Percentiles rank a stretch among this genome's conserved stretches.
These are phyloP conservation scores for Alectoris magna DNA, from an alignment of 2,797 vertebrate genomes.

Conservation along the genomic window DNA sequence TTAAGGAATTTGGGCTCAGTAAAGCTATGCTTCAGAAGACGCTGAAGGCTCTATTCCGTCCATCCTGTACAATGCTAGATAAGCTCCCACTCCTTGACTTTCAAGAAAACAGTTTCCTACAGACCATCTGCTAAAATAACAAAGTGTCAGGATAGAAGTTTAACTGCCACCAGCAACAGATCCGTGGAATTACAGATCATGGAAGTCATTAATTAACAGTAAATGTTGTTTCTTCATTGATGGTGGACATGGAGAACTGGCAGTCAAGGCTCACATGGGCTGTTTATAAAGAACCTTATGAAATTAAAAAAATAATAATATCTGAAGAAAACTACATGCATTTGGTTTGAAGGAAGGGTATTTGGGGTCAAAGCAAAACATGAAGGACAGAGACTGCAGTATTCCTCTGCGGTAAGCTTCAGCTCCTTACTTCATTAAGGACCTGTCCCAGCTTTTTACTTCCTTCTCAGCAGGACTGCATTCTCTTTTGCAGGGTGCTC, in stretches of 20 bases:
- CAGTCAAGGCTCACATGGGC: background rate
- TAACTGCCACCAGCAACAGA: background rate
- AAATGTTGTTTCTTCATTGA: background rate
- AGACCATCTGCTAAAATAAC: slow-evolving; percentile 14
- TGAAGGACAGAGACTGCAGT: background rate
- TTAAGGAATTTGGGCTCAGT: background rate
- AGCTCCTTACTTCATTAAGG: background rate
- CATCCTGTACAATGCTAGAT: background rate
- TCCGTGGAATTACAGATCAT: background rate
- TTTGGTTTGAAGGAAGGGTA: background rate
- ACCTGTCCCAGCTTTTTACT: background rate
- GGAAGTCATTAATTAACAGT: background rate
- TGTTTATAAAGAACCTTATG: background rate
- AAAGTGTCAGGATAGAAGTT: background rate
- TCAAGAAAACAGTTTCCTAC: background rate
- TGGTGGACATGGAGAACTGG: background rate
- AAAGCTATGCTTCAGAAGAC: background rate
- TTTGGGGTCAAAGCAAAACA: background rate
- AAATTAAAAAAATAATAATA: background rate
- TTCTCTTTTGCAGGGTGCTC: background rate
- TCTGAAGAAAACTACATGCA: background rate
- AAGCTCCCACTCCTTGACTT: background rate
- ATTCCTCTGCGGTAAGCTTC: background rate
- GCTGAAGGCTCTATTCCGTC: background rate
- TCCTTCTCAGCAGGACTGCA: background rate